Evolutionary conservation across 2,888 invertebrate species (phyloP).

Genomic region (Lithophane socia): DNA sequence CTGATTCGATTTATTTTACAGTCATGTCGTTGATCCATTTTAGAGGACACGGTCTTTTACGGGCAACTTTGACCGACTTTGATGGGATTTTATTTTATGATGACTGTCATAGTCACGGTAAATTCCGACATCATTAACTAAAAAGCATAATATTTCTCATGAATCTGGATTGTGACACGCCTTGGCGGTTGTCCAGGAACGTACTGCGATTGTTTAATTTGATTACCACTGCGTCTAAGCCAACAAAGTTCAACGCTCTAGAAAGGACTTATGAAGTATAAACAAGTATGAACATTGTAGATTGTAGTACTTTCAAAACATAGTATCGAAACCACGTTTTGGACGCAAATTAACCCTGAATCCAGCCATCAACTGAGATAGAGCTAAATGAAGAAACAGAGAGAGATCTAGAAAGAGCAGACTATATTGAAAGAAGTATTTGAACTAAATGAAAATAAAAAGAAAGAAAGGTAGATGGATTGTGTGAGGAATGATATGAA

Average conservation of each 20-base stretch:
- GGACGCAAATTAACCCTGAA: neutral
- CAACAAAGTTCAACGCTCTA: conserved; percentile 57
- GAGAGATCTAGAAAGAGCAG: too few species aligned
- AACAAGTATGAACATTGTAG: conserved; percentile 14
- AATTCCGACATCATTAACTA: conserved; percentile 16
- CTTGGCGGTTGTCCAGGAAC: conserved; percentile 48
- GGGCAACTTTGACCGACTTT: neutral
- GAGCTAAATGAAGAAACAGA: neutral
- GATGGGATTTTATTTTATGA: neutral
- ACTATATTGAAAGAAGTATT: neutral
- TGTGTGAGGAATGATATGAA: too few species aligned
- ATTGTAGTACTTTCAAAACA: conserved; percentile 1
- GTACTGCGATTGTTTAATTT: conserved; percentile 51
- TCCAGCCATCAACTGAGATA: neutral
- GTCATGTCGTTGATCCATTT: neutral
- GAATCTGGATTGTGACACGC: conserved; percentile 10
- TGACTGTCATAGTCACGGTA: neutral
- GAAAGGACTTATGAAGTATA: conserved; percentile 20
- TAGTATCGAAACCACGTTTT: neutral
- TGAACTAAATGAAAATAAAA: neutral
- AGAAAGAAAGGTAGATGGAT: too few species aligned
- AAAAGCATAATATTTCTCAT: conserved; percentile 1
- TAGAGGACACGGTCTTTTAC: neutral
- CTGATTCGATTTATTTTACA: neutral
- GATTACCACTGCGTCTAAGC: conserved; percentile 45